Conservation (phyloP, 2,797 vertebrate genomes). For the Gymnoscopelus microlampas region DNA sequence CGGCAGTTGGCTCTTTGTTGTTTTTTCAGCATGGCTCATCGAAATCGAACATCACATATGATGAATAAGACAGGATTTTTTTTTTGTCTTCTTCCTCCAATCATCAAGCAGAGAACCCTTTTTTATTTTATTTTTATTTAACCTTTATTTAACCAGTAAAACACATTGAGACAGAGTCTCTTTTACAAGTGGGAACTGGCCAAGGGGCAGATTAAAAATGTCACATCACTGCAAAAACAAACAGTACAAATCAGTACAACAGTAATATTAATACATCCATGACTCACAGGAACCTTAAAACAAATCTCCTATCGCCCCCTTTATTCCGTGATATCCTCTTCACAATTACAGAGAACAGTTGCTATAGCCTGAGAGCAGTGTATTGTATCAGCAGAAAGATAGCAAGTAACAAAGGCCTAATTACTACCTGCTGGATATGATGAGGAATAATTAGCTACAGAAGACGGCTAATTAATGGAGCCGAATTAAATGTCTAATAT, state of each 20-base stretch:
- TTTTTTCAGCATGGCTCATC: slow-evolving; percentile 16
- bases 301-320: too few relatives aligned
- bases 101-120: slow-evolving; percentile 18
- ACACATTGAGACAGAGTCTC: too few relatives aligned
- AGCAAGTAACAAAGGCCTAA: slow-evolving; percentile 78
- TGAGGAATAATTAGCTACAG: slow-evolving; percentile 80
- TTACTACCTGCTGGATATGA: slow-evolving; percentile 83
- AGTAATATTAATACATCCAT: too few relatives aligned
- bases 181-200: too few relatives aligned
- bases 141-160: too few relatives aligned
- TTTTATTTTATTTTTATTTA: too few relatives aligned
- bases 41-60: neutral
- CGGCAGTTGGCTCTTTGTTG: slow-evolving; percentile 70
- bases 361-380: slow-evolving; percentile 70
- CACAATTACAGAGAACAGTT: slow-evolving; percentile 65
- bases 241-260: too few relatives aligned
- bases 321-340: slow-evolving; percentile 23
- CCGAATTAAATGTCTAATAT: slow-evolving; percentile 44
- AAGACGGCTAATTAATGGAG: slow-evolving; percentile 63
- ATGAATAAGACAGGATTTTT: slow-evolving; percentile 12
- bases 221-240: too few relatives aligned
- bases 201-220: too few relatives aligned
- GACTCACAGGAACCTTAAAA: too few relatives aligned
- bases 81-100: too few relatives aligned
- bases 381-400: slow-evolving; percentile 81